Evolutionary conservation across 1,140 invertebrate genomes (phyloP).

Genomic region (Diabrotica undecimpunctata): DNA sequence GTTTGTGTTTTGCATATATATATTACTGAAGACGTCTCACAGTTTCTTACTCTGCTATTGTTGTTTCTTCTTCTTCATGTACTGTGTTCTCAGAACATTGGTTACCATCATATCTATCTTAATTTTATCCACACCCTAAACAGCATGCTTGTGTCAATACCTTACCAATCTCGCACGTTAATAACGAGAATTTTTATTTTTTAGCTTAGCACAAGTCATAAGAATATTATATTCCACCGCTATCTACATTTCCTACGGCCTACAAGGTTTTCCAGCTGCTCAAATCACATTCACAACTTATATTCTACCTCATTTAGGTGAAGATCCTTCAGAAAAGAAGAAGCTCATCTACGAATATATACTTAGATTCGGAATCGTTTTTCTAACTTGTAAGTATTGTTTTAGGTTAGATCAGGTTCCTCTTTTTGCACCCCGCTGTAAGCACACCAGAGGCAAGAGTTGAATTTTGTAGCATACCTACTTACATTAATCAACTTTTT

Average conservation of each 20-base stretch:
- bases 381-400: conserved; percentile 76
- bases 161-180: too few species aligned
- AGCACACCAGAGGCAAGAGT: too few species aligned
- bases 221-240: conserved; percentile 80
- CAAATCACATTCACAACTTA: conserved; percentile 77
- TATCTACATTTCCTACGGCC: conserved; percentile 84
- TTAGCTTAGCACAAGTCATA: conserved; percentile 72
- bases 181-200: background rate
- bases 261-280: conserved; percentile 91
- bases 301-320: conserved; percentile 56
- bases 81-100: too few species aligned
- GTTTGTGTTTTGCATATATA: too few species aligned
- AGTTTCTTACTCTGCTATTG: too few species aligned
- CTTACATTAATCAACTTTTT: conserved; percentile 9
- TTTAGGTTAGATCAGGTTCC: too few species aligned
- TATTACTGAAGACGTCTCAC: too few species aligned
- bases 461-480: too few species aligned
- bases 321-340: conserved; percentile 44
- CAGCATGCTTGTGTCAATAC: too few species aligned
- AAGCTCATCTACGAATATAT: conserved; percentile 59
- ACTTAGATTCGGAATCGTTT: conserved; percentile 62
- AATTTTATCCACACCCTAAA: too few species aligned
- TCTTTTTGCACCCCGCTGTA: conserved; percentile 73
- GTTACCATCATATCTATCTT: too few species aligned
- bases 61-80: too few species aligned